Conservation (phyloP, 2,797 vertebrate species). For the Lemur catta region DNA sequence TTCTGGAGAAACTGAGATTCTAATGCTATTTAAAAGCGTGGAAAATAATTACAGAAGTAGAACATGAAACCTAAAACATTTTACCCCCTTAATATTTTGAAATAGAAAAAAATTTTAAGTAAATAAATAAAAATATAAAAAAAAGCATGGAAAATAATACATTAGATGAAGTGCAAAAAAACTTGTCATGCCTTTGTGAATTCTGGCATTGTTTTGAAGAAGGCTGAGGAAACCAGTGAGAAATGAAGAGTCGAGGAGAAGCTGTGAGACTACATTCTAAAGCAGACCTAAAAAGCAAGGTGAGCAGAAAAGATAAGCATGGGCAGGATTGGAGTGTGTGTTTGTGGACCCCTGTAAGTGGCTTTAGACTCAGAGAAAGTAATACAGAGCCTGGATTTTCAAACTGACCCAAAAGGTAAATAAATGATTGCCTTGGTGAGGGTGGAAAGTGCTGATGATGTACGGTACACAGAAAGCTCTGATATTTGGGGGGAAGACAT, state of each 20-base stretch:
- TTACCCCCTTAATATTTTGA: not conserved
- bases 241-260: not conserved
- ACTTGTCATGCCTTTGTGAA: not conserved
- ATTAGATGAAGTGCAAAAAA: not conserved
- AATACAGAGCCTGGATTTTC: not conserved
- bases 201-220: not conserved
- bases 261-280: not conserved
- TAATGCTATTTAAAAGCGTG: not conserved
- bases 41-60: not conserved
- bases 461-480: not conserved
- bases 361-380: not conserved
- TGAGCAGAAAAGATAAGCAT: not conserved
- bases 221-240: not conserved
- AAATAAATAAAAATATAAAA: not conserved
- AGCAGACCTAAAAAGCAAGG: not conserved
- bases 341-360: not conserved
- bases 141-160: not conserved
- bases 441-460: not conserved
- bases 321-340: accelerated
- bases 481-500: not conserved
- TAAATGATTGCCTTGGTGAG: not conserved
- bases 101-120: not conserved
- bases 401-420: not conserved
- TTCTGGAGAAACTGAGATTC: not conserved
- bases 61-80: not conserved